Conservation (phyloP, 2,113 vertebrate species). For the Calcarius ornatus region DNA sequence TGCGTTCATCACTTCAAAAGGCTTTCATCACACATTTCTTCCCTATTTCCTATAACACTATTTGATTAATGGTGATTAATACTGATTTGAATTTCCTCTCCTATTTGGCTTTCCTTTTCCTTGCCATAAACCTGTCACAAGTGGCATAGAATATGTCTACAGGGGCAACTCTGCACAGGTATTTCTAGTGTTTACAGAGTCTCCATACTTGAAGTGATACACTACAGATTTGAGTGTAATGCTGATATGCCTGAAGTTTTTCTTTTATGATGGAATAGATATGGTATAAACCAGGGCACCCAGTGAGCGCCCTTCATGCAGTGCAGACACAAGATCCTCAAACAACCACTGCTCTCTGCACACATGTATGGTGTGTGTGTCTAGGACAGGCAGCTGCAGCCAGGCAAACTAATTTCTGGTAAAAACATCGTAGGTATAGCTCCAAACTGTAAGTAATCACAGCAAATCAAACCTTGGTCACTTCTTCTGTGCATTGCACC, state of each 20-base stretch:
- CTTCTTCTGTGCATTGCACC: not conserved
- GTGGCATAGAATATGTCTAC: not conserved
- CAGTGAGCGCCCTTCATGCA: not conserved
- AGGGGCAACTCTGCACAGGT: not conserved
- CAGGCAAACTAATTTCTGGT: not conserved
- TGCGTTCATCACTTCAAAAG: not conserved
- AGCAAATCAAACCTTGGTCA: not conserved
- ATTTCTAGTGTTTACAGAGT: not conserved
- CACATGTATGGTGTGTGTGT: accelerated
- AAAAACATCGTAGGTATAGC: not conserved
- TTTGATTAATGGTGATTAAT: not conserved
- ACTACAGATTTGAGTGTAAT: not conserved
- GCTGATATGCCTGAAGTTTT: not conserved
- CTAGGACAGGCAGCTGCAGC: not conserved
- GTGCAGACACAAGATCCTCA: not conserved
- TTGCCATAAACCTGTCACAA: not conserved
- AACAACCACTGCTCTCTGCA: not conserved
- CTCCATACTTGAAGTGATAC: not conserved
- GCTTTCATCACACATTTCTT: not conserved
- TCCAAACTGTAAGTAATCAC: not conserved
- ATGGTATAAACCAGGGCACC: not conserved
- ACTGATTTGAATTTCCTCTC: not conserved
- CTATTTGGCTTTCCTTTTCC: not conserved
- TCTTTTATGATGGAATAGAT: not conserved
- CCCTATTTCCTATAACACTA: not conserved